Percentiles rank a stretch among this genome's conserved stretches.
Evolutionary conservation across 2,888 invertebrate species (phyloP).

Genomic region (Lycophotia porphyrea): DNA sequence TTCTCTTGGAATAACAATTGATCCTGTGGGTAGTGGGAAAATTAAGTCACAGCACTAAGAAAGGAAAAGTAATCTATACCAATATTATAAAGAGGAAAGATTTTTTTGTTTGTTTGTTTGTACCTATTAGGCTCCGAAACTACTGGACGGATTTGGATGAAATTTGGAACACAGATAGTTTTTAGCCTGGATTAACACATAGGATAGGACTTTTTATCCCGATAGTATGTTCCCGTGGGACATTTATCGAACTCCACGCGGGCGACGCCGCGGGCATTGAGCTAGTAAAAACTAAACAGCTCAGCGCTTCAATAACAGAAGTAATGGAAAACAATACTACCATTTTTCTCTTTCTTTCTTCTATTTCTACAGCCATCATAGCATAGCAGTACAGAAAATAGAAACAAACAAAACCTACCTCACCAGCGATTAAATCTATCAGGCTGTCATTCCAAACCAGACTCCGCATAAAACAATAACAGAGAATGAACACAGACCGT

Average conservation of each 20-base stretch:
- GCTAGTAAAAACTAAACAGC: background rate
- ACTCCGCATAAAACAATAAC: slow-evolving; percentile 27
- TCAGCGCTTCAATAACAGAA: background rate
- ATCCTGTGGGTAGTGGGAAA: slow-evolving; percentile 3
- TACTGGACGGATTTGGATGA: too few species aligned
- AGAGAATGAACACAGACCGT: slow-evolving; percentile 32
- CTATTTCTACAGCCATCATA: background rate
- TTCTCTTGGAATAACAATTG: slow-evolving; percentile 6
- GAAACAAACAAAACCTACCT: background rate
- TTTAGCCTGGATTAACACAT: too few species aligned
- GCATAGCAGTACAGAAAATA: background rate
- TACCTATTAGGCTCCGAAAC: too few species aligned
- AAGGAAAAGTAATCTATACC: background rate
- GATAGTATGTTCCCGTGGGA: too few species aligned
- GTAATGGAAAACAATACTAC: background rate
- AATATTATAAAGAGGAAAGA: too few species aligned
- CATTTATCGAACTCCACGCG: too few species aligned
- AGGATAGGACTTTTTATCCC: too few species aligned
- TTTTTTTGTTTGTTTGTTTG: too few species aligned
- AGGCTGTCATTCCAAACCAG: background rate
- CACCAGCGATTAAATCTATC: background rate
- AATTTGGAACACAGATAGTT: too few species aligned
- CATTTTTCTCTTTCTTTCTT: background rate
- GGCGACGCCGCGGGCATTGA: too few species aligned
- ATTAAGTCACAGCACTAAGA: background rate